These are phyloP conservation scores for Clunio marinus DNA, from an alignment of 2,888 invertebrate species.

Conservation along the genomic window DNA sequence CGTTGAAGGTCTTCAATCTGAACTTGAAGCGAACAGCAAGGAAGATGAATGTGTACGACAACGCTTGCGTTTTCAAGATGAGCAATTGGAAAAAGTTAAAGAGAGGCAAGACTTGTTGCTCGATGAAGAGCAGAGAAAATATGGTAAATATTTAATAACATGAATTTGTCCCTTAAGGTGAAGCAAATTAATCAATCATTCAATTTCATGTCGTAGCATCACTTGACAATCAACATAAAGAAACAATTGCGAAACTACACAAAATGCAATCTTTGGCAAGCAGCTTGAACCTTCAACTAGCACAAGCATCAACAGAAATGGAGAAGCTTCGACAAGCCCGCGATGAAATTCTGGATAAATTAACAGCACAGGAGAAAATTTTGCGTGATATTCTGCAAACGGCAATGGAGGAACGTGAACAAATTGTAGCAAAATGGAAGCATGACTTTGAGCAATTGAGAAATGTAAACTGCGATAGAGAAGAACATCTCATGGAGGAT, in stretches of 20 bases:
- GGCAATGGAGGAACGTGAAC: constrained; percentile 57
- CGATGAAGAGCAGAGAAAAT: constrained; percentile 48
- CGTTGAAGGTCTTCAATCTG: constrained; percentile 49
- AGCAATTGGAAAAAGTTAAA: constrained; percentile 47
- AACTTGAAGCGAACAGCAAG: constrained; percentile 48
- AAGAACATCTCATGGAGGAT: constrained; percentile 70
- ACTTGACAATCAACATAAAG: constrained; percentile 53
- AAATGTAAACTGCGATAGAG: constrained; percentile 60
- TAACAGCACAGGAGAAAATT: constrained; percentile 54
- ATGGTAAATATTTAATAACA: too few relatives aligned
- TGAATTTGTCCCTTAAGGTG: not conserved
- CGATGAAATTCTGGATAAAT: constrained; percentile 50
- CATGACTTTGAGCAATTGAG: constrained; percentile 61
- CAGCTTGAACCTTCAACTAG: constrained; percentile 48
- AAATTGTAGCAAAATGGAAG: constrained; percentile 59
- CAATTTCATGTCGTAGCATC: constrained; percentile 45
- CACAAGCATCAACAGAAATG: constrained; percentile 49
- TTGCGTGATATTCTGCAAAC: constrained; percentile 57
- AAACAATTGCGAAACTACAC: constrained; percentile 53
- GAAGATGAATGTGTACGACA: constrained; percentile 51
- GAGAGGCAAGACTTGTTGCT: constrained; percentile 49
- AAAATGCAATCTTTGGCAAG: constrained; percentile 52
- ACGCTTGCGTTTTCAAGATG: constrained; percentile 49
- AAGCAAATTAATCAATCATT: not conserved
- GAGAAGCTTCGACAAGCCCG: constrained; percentile 53